Evolutionary conservation across 2,888 invertebrate genomes (phyloP), one percentile per base, ranked within the genome.

Genomic region (Nomada fabriciana): DNA sequence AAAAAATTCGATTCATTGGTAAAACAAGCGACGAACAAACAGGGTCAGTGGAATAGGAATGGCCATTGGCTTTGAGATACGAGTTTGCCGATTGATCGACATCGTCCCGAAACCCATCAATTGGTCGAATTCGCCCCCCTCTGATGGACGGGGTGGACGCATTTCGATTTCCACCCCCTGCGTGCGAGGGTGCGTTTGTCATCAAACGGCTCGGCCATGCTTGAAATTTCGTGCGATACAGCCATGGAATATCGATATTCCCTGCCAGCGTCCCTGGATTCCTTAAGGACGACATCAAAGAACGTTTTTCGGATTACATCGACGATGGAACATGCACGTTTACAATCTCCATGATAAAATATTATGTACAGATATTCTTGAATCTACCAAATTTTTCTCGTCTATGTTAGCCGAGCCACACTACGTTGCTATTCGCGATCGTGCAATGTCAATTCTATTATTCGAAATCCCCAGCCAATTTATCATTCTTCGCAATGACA

Each of bases 131-230:
- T 83, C 87, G 83, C 85, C 88, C 89, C 89, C 83, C 82, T 85
- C 73, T 77, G 80, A 81, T 77, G 80, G 61, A 85, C 83, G 82
- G 86, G 82, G 85, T 84, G 87, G 86, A 83, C 85, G 87, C 82
- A 87, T 84, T 88, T 88, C 82, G 85, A 88, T 86, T 88, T 86
- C 86, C 88, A 88, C 88, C 88, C 87, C 83, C 84, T 84, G 85
- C 86, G 83, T 85, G 82, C 77, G 86, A 86, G 89, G 84, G 86
- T 88, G 86, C 88, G 89, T 87, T 88, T 89, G 91, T 89, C 91
- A 91, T 92, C 90, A 91, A 90, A 90, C 87, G 86, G 86, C 77
- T 88, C 91, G 90, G 90, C 90, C 89, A 90, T 88, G 90, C 91
- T 90, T 89, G 89, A 91, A 91, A 91, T 91, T 91, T 88, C 85